Percentiles rank a stretch among this genome's conserved stretches.
phyloP scores from a whole-genome alignment of 53 echinoderm and acorn worm genomes.

The Paracentrotus lividus region DNA sequence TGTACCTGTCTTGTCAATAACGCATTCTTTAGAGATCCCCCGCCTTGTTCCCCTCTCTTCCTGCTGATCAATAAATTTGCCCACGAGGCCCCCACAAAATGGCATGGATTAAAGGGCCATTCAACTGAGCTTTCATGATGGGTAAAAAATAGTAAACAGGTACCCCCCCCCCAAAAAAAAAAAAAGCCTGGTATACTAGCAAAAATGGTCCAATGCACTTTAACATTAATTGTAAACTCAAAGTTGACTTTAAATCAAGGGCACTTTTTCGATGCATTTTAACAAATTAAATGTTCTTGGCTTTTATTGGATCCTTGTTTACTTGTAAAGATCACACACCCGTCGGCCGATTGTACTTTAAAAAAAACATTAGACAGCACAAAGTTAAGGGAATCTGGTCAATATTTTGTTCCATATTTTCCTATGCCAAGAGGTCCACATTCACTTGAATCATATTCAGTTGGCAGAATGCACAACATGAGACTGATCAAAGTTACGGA shows the following conservation, averaged over 20 bases:
- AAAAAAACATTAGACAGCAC: background rate
- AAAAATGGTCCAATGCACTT: too few species aligned
- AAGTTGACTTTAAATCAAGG: too few species aligned
- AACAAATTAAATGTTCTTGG: too few species aligned
- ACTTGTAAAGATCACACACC: too few species aligned
- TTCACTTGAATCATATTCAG: background rate
- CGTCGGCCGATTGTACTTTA: too few species aligned
- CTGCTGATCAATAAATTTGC: slow-evolving; percentile 13
- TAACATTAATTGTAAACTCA: too few species aligned
- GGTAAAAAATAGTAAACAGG: background rate
- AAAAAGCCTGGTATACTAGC: background rate
- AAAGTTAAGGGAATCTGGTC: background rate
- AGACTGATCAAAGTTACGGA: background rate
- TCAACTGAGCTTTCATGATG: background rate
- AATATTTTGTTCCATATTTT: background rate
- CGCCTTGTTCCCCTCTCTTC: slow-evolving; percentile 6
- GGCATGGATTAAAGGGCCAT: slow-evolving; percentile 25
- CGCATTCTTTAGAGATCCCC: slow-evolving; percentile 25
- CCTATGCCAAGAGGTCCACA: background rate
- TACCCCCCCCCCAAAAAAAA: too few species aligned
- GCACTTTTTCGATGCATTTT: too few species aligned
- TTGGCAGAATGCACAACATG: background rate
- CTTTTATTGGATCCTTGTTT: too few species aligned
- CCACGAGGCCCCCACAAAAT: background rate
- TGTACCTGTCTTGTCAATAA: slow-evolving; percentile 50